Conservation (phyloP, 1,140 invertebrate species). For the Aphaenogaster ashmeadi region DNA sequence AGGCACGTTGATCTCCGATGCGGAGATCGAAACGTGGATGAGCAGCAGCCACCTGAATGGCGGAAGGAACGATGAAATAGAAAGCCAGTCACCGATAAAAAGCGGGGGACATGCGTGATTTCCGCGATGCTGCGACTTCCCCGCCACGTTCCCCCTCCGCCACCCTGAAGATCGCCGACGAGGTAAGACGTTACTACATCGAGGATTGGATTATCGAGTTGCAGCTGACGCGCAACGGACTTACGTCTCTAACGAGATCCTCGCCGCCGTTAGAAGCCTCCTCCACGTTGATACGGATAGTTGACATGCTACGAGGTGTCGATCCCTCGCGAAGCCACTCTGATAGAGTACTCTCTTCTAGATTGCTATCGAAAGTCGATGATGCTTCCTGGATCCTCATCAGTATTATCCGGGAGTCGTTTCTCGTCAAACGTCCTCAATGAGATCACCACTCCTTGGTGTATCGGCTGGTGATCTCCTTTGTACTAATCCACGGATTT, state of each 20-base stretch:
- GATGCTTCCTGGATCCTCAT: slow-evolving; percentile 48
- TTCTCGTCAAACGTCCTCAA: neutral
- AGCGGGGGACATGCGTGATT: slow-evolving; percentile 61
- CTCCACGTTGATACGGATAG: slow-evolving; percentile 79
- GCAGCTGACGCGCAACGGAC: slow-evolving; percentile 52
- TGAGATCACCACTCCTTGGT: slow-evolving; percentile 63
- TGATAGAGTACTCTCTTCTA: slow-evolving; percentile 22
- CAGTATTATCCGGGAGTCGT: slow-evolving; percentile 30
- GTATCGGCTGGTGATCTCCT: slow-evolving; percentile 42
- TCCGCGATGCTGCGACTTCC: slow-evolving; percentile 36
- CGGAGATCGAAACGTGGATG: slow-evolving; percentile 52
- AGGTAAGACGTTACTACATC: neutral
- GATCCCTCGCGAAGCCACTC: slow-evolving; percentile 40
- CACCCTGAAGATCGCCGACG: neutral
- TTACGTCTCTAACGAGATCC: slow-evolving; percentile 78
- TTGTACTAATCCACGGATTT: slow-evolving; percentile 57
- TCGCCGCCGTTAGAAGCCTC: slow-evolving; percentile 72
- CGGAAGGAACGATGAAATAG: slow-evolving; percentile 73
- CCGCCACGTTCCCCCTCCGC: neutral
- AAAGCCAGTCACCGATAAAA: slow-evolving; percentile 63
- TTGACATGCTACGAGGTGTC: slow-evolving; percentile 74
- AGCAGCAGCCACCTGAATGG: slow-evolving; percentile 44
- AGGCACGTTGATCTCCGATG: slow-evolving; percentile 30
- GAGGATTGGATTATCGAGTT: neutral
- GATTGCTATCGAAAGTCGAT: neutral